Conservation (phyloP, 64 coral and sea anemone species). For the Stichodactyla mertensii region DNA sequence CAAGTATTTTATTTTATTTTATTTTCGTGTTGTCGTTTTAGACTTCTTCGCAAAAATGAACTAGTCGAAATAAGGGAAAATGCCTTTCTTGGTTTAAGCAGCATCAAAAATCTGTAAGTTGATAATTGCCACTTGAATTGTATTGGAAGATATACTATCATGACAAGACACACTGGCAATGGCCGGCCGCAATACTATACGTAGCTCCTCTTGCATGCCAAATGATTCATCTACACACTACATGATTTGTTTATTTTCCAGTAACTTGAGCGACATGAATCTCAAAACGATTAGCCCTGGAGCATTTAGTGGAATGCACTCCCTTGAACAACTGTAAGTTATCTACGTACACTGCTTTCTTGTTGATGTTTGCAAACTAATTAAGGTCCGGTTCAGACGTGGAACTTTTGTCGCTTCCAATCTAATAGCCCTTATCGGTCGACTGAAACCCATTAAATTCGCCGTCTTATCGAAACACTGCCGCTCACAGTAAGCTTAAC, state of each 20-base stretch:
- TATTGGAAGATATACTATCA: not conserved
- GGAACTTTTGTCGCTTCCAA: too few species aligned
- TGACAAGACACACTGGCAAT: too few species aligned
- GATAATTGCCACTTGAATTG: not conserved
- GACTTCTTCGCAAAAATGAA: constrained; percentile 14
- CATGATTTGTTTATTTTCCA: not conserved
- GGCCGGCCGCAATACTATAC: too few species aligned
- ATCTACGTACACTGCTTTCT: too few species aligned
- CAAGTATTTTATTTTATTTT: not conserved
- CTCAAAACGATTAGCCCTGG: constrained; percentile 15
- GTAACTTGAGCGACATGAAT: constrained; percentile 34
- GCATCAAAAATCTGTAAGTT: constrained; percentile 29
- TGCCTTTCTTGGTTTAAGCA: constrained; percentile 24
- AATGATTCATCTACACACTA: not conserved
- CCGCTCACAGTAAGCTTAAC: too few species aligned
- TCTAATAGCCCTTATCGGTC: too few species aligned
- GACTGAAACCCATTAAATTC: too few species aligned
- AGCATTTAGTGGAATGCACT: constrained; percentile 46
- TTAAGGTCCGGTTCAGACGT: too few species aligned
- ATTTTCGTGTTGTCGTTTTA: not conserved
- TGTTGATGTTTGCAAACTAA: too few species aligned
- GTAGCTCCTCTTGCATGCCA: too few species aligned
- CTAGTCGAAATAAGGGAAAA: constrained; percentile 13
- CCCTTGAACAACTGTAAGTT: constrained; percentile 39
- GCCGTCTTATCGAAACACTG: too few species aligned